Base-by-base conservation (phyloP, 2,113 vertebrate genomes). In the Chionodraco myersi region DNA sequence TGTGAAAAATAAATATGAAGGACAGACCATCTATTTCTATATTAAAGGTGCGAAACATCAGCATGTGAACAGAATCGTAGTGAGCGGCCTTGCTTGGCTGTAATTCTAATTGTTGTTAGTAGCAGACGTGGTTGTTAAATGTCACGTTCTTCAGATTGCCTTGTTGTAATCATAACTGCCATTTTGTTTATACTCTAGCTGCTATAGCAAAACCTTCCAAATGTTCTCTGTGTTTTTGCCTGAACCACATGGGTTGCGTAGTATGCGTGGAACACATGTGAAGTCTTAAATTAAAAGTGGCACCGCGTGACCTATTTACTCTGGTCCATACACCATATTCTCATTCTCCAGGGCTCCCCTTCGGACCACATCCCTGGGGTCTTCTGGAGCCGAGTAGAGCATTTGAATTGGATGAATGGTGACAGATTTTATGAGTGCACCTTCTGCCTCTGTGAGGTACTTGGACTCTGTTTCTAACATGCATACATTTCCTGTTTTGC, bases 211-310 rank as follows among this genome's bases (percentile, higher is more conserved):
- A 7, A 0, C 34, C 49, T 72, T 48, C 14, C 44, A 71, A 47
- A 63, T 11, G 15, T 63, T 61, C 23, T 66, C 5, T 44, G 47
- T 57, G n/a, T 62, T 60, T 48, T 52, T 10, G 57, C 18, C 10
- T 65, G 21, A 53, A 41, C 56, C 63, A 53, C 41, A 53, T 13
- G 23, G 9, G 15, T 11, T 23, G 36, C 69, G 61, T 49, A 8
- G 56, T 69, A 48, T 71, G 75, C 64, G 59, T 65, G 58, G 84
- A 87, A 78, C 78, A 90, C 80, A 82, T 82, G 85, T 82, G 62
- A 48, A 65, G 69, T 48, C 44, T 73, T 79, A 66, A 62, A 82
- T 84, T 56, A 59, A 88, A 80, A 26, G 23, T 61, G 58, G 63
- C 41, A 51, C 21, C 12, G 61, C 80, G 53, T 76, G 77, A 88